Base-by-base conservation (phyloP, 2,888 invertebrate genomes). In the Andrena chrysosceles region DNA sequence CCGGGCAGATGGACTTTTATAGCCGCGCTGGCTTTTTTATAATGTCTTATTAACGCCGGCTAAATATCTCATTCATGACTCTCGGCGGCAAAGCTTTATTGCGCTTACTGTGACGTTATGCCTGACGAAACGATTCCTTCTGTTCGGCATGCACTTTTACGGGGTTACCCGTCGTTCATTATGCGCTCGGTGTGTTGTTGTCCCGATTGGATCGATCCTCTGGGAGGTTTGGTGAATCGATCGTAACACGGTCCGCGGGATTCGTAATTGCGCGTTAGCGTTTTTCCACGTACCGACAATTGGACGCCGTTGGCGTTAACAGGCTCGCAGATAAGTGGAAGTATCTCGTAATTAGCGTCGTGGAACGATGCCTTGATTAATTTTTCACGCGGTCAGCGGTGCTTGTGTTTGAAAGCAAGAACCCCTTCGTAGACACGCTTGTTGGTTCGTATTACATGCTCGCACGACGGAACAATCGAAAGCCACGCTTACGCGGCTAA, bases 361-460 rank as follows among this genome's bases (percentile, higher is more conserved):
- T 74, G 87, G 85, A 86, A 88, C 89, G 84, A 67, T 84, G 79
- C 71, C 60, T 87, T 69, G 84, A 87, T 89, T 90, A 90, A 92
- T 90, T 91, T 91, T 91, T 92, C 92, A 92, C 91, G 90, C 90
- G 89, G 86, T 89, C 88, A 86, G 87, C 89, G 88, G 89, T 89
- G 87, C 90, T 83, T 85, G 84, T 80, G 77, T 83, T 73, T 89
- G 88, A 85, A 89, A 86, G 89, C 87, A 82, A 68, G 77, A 83
- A 83, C 85, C 86, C 88, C 80, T 77, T 84, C 85, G 87, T 86
- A 89, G 93, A 92, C 90, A 93, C 92, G 93, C 89, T 89, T 90
- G 93, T 93, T 93, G 93, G 84, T 85, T 92, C 92, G 89, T 91
- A 93, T 93, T 93, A 93, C 93, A 93, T 90, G 93, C 93, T 93